Evolutionary conservation across 1,140 invertebrate genomes (phyloP), one percentile per base, ranked within the genome.

Genomic region (Cardiocondyla obscurior): DNA sequence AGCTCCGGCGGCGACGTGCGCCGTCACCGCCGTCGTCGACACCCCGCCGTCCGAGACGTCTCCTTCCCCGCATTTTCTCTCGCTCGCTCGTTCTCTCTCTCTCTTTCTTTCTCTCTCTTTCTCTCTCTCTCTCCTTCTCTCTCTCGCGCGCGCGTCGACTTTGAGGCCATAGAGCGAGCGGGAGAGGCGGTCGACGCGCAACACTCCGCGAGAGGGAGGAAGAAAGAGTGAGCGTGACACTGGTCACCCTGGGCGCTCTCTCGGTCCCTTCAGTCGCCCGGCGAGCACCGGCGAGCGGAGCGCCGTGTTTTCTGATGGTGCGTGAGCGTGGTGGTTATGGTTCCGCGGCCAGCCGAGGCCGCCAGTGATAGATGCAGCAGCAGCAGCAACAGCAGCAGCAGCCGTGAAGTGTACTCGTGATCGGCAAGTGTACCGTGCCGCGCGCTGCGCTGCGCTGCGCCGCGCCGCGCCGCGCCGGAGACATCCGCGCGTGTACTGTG

Each of bases 271-370:
- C 83, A 55, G 76, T 85, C 65, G 82, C 82, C 62, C 67, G 70
- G 82, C 73, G 65, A 83, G 81, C 64, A 64, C 57, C 49, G 85
- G 19, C 64, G 64, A 76, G 67, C 53, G n/a, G n/a, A 77, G 76
- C 60, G 74, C 53, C 46, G 85, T 28, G 51, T 60, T 49, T 28
- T n/a, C n/a, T n/a, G n/a, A n/a, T n/a, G 25, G 46, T 65, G 42
- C 28, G 67, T 46, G 53, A 60, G 86, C 53, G 58, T 36, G 55
- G 57, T 82, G 83, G 73, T 79, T 79, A 86, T 87, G 87, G 39
- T 88, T 84, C 60, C 72, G 67, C 85, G 85, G 69, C n/a, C 57
- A 84, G 86, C 70, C 81, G 49, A 19, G 49, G 51, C 51, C 53
- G 58, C 25, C 62, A 58, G 82, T 70, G 82, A 82, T 79, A n/a